These are phyloP conservation scores for Yponomeuta plumbellus DNA, from an alignment of 2,888 invertebrate genomes.

Conservation along the genomic window DNA sequence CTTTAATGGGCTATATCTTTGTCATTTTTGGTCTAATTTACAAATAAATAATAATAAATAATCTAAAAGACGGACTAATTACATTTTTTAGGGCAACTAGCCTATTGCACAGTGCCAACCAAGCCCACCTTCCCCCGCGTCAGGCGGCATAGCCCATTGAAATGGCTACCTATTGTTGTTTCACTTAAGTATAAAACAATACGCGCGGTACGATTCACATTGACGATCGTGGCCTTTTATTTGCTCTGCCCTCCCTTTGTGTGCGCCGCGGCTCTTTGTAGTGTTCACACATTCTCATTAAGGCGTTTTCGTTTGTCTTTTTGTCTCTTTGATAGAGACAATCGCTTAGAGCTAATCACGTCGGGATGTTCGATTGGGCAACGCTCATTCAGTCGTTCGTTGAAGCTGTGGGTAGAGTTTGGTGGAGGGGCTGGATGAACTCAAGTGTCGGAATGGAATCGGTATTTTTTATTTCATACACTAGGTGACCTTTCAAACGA, in stretches of 20 bases:
- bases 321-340: conserved; percentile 4
- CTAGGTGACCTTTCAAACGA: too few species aligned
- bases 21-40: too few species aligned
- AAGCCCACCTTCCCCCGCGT: conserved; percentile 48
- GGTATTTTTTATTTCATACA: too few species aligned
- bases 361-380: neutral
- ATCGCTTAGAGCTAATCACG: neutral
- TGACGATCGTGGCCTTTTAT: conserved; percentile 56
- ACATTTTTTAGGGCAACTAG: too few species aligned
- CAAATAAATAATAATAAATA: too few species aligned
- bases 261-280: conserved; percentile 60
- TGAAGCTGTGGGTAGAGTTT: neutral
- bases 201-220: conserved; percentile 59
- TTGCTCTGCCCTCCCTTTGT: conserved; percentile 57
- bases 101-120: conserved; percentile 16
- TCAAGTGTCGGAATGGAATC: neutral
- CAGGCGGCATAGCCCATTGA: conserved; percentile 73
- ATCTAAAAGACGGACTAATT: too few species aligned
- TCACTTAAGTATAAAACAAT: conserved; percentile 75
- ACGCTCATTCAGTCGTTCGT: conserved; percentile 19
- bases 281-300: conserved; percentile 62
- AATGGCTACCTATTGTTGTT: conserved; percentile 73
- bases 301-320: conserved; percentile 21
- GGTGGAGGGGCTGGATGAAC: neutral
- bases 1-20: too few species aligned